These are phyloP conservation scores for Vanessa cardui DNA, from an alignment of 2,888 invertebrate genomes.

Conservation along the genomic window DNA sequence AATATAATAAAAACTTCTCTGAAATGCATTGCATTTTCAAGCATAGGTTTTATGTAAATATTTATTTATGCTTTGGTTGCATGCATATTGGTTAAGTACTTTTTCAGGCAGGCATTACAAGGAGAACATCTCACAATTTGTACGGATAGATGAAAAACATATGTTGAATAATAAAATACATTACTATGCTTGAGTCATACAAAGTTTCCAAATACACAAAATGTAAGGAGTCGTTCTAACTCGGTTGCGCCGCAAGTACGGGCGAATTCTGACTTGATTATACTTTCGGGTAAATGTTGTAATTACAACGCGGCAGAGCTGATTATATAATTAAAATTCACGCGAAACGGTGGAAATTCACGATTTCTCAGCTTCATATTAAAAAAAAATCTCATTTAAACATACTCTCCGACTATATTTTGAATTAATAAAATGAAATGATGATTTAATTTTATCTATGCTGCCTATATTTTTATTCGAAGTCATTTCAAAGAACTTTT, in stretches of 20 bases:
- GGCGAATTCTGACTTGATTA: conserved; percentile 34
- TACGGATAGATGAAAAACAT: too few species aligned
- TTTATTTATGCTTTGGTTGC: too few species aligned
- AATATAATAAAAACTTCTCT: too few species aligned
- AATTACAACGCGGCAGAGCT: conserved; percentile 37
- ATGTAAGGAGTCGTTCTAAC: conserved; percentile 4
- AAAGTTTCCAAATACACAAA: background rate
- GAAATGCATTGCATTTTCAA: too few species aligned
- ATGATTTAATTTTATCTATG: background rate
- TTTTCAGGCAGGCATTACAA: too few species aligned
- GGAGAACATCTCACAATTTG: too few species aligned
- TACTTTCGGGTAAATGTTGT: conserved; percentile 38
- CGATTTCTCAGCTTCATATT: conserved; percentile 13
- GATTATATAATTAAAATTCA: conserved; percentile 34
- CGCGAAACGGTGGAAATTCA: conserved; percentile 26
- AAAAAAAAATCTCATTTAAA: conserved; percentile 4
- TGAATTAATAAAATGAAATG: background rate
- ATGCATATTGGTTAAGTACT: too few species aligned
- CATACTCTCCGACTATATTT: background rate
- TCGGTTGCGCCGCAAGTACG: conserved; percentile 23
- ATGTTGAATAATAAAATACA: too few species aligned
- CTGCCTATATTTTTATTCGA: too few species aligned
- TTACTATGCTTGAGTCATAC: too few species aligned
- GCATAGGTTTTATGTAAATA: too few species aligned
- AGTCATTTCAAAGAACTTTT: too few species aligned